Conservation (phyloP, 2,797 vertebrate species). For the Pelobates cultripes region DNA sequence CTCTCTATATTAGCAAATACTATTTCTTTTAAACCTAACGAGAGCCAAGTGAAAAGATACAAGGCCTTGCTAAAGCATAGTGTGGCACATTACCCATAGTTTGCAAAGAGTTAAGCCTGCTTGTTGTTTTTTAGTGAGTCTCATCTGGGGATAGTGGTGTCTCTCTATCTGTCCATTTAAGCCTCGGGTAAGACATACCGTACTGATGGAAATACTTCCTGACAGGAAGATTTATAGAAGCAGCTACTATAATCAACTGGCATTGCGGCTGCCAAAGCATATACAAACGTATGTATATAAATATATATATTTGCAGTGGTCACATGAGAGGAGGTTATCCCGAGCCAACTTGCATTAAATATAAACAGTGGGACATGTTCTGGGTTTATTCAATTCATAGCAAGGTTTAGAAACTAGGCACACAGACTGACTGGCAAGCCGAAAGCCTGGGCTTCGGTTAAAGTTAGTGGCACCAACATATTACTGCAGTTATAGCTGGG, state of each 20-base stretch:
- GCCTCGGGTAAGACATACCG: slow-evolving; percentile 34
- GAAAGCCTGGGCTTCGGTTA: neutral
- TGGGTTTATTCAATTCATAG: slow-evolving; percentile 71
- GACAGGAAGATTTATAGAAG: slow-evolving; percentile 52
- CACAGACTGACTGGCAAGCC: slow-evolving; percentile 51
- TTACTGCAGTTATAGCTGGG: slow-evolving; percentile 10
- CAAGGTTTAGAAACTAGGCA: slow-evolving; percentile 62
- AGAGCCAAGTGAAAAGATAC: neutral
- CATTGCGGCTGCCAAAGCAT: slow-evolving; percentile 45
- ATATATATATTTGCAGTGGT: slow-evolving; percentile 49
- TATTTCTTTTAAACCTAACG: neutral
- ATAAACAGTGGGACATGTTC: slow-evolving; percentile 73
- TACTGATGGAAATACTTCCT: slow-evolving; percentile 41
- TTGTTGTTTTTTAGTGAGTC: slow-evolving; percentile 23
- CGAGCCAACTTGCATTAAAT: slow-evolving; percentile 61
- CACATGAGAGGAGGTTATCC: slow-evolving; percentile 39
- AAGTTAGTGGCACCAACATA: slow-evolving; percentile 11
- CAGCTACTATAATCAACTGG: slow-evolving; percentile 47
- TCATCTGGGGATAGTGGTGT: slow-evolving; percentile 25
- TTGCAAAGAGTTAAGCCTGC: neutral
- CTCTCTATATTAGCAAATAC: slow-evolving; percentile 7
- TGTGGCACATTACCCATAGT: too few relatives aligned
- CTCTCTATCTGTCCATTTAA: slow-evolving; percentile 17
- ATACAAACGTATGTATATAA: slow-evolving; percentile 48
- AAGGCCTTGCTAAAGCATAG: neutral